Evolutionary conservation across 2,113 vertebrate species (phyloP).

Genomic region (Peromyscus maniculatus): DNA sequence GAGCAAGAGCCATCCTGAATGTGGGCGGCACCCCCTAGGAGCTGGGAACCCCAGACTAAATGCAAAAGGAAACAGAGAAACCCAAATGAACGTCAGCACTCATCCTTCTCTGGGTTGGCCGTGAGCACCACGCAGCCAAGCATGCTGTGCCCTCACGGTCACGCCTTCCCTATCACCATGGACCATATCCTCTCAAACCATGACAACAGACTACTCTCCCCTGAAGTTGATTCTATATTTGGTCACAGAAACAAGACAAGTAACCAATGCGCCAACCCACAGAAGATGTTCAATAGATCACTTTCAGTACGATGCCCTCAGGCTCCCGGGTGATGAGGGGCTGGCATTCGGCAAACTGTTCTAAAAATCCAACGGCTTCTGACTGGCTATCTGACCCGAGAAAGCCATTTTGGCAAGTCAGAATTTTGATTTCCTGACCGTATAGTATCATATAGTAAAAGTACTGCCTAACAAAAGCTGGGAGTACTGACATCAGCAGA

Average conservation of each 20-base stretch:
- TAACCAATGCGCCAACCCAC: neutral
- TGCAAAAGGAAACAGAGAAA: neutral
- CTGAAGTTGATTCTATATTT: neutral
- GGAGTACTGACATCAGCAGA: neutral
- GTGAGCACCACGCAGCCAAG: neutral
- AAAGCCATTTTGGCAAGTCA: neutral
- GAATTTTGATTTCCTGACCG: neutral
- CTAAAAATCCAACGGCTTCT: neutral
- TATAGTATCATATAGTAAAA: neutral
- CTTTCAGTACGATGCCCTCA: neutral
- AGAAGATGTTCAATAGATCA: neutral
- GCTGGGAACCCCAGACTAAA: neutral
- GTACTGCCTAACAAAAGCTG: neutral
- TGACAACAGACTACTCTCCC: neutral
- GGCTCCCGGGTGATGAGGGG: neutral
- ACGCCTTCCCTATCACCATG: neutral
- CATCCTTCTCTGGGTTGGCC: neutral
- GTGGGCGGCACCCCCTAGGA: neutral
- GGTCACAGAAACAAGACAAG: neutral
- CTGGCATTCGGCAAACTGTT: neutral
- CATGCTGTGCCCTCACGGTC: fast-evolving
- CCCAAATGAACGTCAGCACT: neutral
- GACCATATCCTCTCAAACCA: neutral
- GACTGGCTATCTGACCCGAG: neutral
- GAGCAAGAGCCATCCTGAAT: neutral